Evolutionary conservation across 2,113 vertebrate genomes (phyloP), one percentile per base, ranked within the genome.

Genomic region (Gadus chalcogrammus): DNA sequence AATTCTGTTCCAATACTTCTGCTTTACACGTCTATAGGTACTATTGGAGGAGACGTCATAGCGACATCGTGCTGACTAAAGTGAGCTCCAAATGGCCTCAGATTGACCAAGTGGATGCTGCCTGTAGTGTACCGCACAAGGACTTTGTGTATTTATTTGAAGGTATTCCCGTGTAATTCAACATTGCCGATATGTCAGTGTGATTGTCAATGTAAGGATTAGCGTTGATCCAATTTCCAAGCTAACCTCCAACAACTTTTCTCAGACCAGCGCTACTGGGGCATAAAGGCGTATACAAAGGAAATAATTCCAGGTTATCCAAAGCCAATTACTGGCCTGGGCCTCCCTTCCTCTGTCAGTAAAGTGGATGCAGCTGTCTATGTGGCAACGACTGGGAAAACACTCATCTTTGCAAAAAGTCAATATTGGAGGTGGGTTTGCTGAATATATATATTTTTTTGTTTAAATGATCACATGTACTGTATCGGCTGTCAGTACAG

Each of bases 311-410:
- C 85, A 18, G 85, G 82, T 4, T 90, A 91, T 70, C 91, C 91
- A 17, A 90, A 87, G 64, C n/a, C 71, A 35, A 65, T 92, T 42
- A 81, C 79, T 53, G 71, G 18, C 18, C 84, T 91, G 0, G 91
- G 91, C 18, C 85, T 93, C 35, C 88, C 90, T 0, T 64, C 84
- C 4, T 79, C 67, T 4, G 83, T 91, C 55, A 85, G 5, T 16
- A 85, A 90, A 66, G 84, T 93, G 28, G 88, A 91, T 64, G 87
- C 90, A 65, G 90, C 88, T 0, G 79, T 92, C 8, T 78, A 90
- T 66, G 79, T 85, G 63, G 0, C 42, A 24, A 60, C 60, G 1
- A 83, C 56, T 3, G 2, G 69, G 55, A 88, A 73, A 72, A 88
- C 87, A 53, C 67, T 90, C 0, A 82, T 93, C 63, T 93, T 91